These are phyloP conservation scores for Champsocephalus gunnari DNA, from an alignment of 2,797 vertebrate species.

Conservation along the genomic window DNA sequence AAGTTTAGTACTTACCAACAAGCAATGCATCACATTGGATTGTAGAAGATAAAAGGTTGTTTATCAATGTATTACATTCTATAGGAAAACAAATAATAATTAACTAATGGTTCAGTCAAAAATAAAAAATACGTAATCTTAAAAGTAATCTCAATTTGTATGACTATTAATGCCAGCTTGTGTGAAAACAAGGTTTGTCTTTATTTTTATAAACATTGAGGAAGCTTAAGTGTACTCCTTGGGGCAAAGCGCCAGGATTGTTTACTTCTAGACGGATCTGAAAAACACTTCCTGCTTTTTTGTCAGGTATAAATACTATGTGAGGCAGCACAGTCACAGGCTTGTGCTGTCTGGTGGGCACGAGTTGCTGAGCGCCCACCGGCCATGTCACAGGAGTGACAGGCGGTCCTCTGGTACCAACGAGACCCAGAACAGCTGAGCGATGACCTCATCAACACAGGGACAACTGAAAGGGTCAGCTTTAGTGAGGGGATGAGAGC, in stretches of 20 bases:
- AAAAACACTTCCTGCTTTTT: conserved; percentile 27
- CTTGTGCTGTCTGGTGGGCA: conserved; percentile 46
- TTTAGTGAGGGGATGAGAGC: conserved; percentile 41
- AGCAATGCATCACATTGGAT: neutral
- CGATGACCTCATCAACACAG: conserved; percentile 78
- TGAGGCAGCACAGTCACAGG: conserved; percentile 44
- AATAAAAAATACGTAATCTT: no score
- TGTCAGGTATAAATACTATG: conserved; percentile 43
- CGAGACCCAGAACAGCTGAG: conserved; percentile 76
- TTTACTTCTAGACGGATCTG: conserved; percentile 5
- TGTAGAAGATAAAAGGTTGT: neutral
- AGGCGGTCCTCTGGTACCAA: conserved; percentile 62
- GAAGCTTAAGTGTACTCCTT: neutral
- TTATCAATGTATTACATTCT: neutral
- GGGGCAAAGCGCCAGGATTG: conserved; percentile 5
- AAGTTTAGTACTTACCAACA: neutral
- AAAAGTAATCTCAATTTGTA: no score
- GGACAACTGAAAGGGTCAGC: conserved; percentile 56
- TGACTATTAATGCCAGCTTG: neutral
- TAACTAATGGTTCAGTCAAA: neutral
- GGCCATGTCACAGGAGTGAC: conserved; percentile 53
- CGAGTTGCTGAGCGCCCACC: conserved; percentile 33
- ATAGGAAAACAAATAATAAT: neutral
- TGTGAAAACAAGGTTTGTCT: neutral
- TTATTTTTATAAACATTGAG: neutral